Evolutionary conservation across 1,140 invertebrate genomes (phyloP), one percentile per base, ranked within the genome.

Genomic region (Drosophila asahinai): DNA sequence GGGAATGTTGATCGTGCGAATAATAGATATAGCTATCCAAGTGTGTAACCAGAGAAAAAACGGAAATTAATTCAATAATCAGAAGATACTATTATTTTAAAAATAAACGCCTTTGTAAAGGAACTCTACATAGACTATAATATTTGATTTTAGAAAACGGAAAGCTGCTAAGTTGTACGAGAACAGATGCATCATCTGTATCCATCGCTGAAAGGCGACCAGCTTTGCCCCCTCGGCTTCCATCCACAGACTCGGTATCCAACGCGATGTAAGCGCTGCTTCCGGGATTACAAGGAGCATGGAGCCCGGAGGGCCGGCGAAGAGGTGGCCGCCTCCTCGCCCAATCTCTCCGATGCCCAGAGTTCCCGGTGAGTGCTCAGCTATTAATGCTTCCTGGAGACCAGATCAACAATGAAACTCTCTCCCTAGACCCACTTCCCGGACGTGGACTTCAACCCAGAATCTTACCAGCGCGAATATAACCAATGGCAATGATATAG

Each of bases 231-330:
- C 27, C 94, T 98, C 87, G 97, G 98, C n/a, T 98, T 98, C 92
- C 97, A 98, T 94, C 97, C 97, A 22, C 97, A 98, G 94, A 97
- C 97, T 71, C 95, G 97, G 78, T 98, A 97, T 97, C 97, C 97
- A 15, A 98, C 97, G 45, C 94, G 97, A 77, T 98, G 97, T 94
- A 98, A 98, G 94, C 94, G 97, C 77, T 98, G 97, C 93, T 98
- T 98, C 94, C 96, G 97, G 94, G 97, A 98, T 92, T 98, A 98
- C 93, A 98, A 98, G 93, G 97, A 98, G 86, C 97, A 98, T 93
- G 96, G 96, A 15, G 95, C 95, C 45, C 95, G 95, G 90, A 95
- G 95, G 87, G 94, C 96, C 57, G 94, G 94, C 73, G 96, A 97
- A 83, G 96, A 96, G 72, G 94, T 95, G 48, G 96, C 96, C 47